Percentiles rank a stretch among this genome's conserved stretches.
phyloP scores from a whole-genome alignment of 2,797 vertebrate species.

The Gallinago stenura region DNA sequence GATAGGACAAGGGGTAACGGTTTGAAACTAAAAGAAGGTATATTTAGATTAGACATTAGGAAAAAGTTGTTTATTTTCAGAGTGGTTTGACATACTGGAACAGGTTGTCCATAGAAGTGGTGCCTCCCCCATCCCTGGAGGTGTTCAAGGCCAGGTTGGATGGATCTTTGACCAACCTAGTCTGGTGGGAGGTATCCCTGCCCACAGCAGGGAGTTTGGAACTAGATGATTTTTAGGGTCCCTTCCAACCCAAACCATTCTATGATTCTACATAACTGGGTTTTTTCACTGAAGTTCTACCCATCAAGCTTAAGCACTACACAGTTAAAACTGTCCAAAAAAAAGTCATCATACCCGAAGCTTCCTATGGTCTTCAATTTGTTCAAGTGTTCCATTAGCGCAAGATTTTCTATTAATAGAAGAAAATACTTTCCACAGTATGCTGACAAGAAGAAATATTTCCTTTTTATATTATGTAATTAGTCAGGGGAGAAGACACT shows the following conservation, averaged over 20 bases:
- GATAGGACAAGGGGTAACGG: no score
- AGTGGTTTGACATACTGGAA: no score
- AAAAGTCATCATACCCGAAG: neutral
- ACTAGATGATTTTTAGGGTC: neutral
- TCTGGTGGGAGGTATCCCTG: no score
- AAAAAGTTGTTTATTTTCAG: no score
- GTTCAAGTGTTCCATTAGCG: neutral
- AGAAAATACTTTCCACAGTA: slow-evolving; percentile 60
- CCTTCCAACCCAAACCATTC: neutral
- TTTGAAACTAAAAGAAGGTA: no score
- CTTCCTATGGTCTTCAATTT: neutral
- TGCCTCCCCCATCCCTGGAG: no score
- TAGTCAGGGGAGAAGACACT: neutral
- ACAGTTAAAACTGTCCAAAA: neutral
- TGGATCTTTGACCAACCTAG: no score
- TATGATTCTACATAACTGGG: neutral
- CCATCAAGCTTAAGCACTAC: neutral
- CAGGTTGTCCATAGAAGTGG: no score
- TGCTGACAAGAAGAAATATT: neutral
- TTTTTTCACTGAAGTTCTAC: neutral
- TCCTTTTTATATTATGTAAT: slow-evolving; percentile 32
- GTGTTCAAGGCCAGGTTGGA: no score
- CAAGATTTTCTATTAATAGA: slow-evolving; percentile 41
- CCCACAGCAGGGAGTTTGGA: no score
- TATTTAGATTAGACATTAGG: no score